Conservation (phyloP, 2,113 vertebrate genomes). For the Ibidorhyncha struthersii region DNA sequence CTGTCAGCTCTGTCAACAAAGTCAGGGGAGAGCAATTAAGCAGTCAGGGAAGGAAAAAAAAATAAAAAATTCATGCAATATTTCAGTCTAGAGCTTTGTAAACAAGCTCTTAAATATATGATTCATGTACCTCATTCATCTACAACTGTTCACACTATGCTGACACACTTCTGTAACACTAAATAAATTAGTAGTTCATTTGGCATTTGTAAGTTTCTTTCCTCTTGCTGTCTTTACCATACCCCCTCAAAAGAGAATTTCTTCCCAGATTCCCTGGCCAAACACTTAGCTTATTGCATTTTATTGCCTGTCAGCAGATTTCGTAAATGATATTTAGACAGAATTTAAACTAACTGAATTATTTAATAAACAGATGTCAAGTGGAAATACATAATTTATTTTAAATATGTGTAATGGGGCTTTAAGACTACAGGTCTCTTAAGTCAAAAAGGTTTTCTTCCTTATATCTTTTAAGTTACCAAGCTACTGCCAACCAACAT, state of each 20-base stretch:
- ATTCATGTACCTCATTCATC: conserved; percentile 52
- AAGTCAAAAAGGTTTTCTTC: not conserved
- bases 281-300: conserved; percentile 3
- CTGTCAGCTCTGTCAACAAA: not conserved
- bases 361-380: conserved; percentile 68
- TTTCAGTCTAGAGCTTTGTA: conserved; percentile 13
- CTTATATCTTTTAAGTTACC: not conserved
- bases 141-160: conserved; percentile 26
- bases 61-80: not conserved
- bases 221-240: not conserved
- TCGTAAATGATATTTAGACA: conserved; percentile 56
- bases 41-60: not conserved
- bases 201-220: conserved; percentile 13
- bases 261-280: not conserved
- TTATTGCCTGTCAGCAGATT: conserved; percentile 27
- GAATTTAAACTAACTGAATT: conserved; percentile 69
- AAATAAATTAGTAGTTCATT: conserved; percentile 64
- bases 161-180: conserved; percentile 43
- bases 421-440: not conserved
- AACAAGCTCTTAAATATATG: conserved; percentile 56
- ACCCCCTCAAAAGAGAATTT: not conserved
- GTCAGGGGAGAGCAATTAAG: not conserved
- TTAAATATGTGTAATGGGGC: conserved; percentile 14
- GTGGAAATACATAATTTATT: conserved; percentile 67
- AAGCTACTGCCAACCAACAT: not conserved